phyloP scores from a whole-genome alignment of 2,888 invertebrate genomes.

The Agapostemon virescens region DNA sequence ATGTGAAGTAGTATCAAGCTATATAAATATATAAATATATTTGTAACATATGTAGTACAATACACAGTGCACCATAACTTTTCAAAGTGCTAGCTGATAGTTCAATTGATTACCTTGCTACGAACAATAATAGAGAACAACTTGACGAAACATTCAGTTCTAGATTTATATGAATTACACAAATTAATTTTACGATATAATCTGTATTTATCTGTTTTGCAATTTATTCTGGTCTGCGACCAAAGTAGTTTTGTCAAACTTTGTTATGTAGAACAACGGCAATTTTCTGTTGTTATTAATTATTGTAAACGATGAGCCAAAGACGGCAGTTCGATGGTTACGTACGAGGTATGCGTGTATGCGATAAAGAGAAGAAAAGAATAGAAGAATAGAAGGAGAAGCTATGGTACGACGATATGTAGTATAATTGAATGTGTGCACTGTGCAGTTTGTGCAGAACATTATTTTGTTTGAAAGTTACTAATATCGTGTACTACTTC shows the following conservation, averaged over 20 bases:
- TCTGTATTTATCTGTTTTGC: conserved; percentile 45
- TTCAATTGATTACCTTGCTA: conserved; percentile 6
- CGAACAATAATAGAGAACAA: background rate
- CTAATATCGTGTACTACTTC: conserved; percentile 58
- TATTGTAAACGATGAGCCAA: conserved; percentile 20
- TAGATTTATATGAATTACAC: conserved; percentile 30
- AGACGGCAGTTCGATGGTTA: conserved; percentile 5
- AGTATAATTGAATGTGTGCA: conserved; percentile 42
- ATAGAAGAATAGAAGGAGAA: conserved; percentile 5
- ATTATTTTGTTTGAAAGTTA: conserved; percentile 43
- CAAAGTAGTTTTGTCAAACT: conserved; percentile 17
- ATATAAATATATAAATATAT: conserved; percentile 23
- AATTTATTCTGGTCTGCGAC: conserved; percentile 12
- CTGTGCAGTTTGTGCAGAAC: conserved; percentile 43
- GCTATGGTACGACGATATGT: conserved; percentile 23
- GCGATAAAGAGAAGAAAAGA: background rate
- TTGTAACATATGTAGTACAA: conserved; percentile 40
- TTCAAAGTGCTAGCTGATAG: conserved; percentile 21
- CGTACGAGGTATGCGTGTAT: background rate
- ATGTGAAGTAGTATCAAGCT: conserved; percentile 65
- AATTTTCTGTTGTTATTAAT: conserved; percentile 28
- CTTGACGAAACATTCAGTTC: conserved; percentile 17
- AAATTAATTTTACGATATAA: conserved; percentile 35
- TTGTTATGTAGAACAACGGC: conserved; percentile 16
- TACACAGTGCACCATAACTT: conserved; percentile 47